phyloP scores from a whole-genome alignment of 2,113 vertebrate species.

The Trogon melanurus region DNA sequence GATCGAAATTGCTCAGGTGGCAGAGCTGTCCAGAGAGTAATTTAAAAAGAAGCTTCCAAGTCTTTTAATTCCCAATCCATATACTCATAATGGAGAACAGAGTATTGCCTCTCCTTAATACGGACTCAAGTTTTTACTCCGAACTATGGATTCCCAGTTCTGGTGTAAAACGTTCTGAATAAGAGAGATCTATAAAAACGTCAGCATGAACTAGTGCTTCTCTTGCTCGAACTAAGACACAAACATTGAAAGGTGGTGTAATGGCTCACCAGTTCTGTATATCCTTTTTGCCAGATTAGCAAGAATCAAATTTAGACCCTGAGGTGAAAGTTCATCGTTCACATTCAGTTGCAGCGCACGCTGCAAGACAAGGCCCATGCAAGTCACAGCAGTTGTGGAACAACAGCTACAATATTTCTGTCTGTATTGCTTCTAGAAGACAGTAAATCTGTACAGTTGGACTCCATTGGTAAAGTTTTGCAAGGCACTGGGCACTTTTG shows the following conservation, averaged over 20 bases:
- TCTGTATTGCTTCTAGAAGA: not conserved
- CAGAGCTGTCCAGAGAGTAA: not conserved
- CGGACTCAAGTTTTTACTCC: not conserved
- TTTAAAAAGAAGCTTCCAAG: not conserved
- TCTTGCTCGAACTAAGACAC: not conserved
- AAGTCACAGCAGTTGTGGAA: not conserved
- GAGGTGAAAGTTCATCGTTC: not conserved
- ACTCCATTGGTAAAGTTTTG: constrained; percentile 14
- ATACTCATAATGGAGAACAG: not conserved
- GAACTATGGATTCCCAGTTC: not conserved
- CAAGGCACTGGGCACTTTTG: not conserved
- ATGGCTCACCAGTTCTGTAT: not conserved
- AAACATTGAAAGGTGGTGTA: not conserved
- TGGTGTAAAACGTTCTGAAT: not conserved
- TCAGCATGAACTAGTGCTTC: not conserved
- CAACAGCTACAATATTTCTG: not conserved
- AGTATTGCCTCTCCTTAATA: not conserved
- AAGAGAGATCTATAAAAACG: not conserved
- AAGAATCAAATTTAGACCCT: not conserved
- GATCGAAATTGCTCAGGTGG: not conserved
- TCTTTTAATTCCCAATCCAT: not conserved
- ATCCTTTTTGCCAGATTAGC: not conserved
- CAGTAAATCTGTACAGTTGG: not conserved
- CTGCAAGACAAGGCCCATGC: not conserved
- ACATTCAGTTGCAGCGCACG: accelerated